These are phyloP conservation scores for Loripinus fragilis DNA, from an alignment of 2,888 invertebrate genomes.

Conservation along the genomic window DNA sequence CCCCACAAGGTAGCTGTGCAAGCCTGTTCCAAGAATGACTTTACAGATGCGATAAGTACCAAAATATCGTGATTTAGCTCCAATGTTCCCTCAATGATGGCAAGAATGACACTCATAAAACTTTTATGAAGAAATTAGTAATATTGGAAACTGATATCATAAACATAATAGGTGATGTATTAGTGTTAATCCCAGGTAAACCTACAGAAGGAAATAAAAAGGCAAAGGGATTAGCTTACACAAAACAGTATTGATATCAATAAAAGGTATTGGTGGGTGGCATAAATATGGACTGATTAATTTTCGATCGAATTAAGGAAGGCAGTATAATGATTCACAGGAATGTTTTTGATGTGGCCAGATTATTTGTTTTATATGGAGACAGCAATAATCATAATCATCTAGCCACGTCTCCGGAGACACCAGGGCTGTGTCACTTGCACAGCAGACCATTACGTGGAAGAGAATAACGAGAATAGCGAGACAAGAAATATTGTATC, in stretches of 20 bases:
- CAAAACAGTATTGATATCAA: slow-evolving; percentile 5
- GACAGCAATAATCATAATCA: too few relatives aligned
- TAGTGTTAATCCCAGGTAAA: background rate
- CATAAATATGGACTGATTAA: background rate
- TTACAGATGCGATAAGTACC: too few relatives aligned
- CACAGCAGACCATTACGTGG: too few relatives aligned
- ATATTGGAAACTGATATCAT: slow-evolving; percentile 7
- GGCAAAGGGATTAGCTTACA: background rate
- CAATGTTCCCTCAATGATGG: background rate
- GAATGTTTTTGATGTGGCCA: too few relatives aligned
- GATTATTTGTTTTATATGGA: too few relatives aligned
- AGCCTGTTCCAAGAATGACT: too few relatives aligned
- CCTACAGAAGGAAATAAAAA: background rate
- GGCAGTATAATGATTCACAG: background rate
- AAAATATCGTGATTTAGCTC: too few relatives aligned
- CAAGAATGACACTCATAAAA: slow-evolving; percentile 4
- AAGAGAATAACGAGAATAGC: too few relatives aligned
- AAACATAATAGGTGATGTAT: background rate
- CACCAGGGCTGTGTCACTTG: too few relatives aligned
- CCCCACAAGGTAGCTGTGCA: too few relatives aligned
- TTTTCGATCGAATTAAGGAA: background rate
- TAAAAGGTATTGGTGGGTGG: slow-evolving; percentile 5
- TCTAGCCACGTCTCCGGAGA: too few relatives aligned
- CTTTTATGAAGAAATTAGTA: slow-evolving; percentile 13
- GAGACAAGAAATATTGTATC: too few relatives aligned